phyloP scores from a whole-genome alignment of 2,113 vertebrate species.

The Corythaixoides concolor region DNA sequence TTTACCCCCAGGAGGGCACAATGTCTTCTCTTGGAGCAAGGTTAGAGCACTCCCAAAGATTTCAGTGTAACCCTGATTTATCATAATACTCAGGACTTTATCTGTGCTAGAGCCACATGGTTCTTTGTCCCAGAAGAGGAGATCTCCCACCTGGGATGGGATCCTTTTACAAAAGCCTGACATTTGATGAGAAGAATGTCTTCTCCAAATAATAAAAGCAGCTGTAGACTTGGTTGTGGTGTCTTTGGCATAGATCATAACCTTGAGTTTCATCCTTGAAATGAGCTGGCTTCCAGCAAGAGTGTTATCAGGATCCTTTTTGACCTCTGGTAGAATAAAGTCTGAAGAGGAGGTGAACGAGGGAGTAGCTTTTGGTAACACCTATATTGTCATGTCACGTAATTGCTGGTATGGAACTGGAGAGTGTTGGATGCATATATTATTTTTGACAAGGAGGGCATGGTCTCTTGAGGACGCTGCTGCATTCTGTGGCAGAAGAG shows the following conservation, averaged over 20 bases:
- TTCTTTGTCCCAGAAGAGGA: not conserved
- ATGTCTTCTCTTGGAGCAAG: not conserved
- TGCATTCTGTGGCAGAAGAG: not conserved
- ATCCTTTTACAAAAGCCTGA: not conserved
- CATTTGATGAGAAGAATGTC: not conserved
- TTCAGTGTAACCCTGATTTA: not conserved
- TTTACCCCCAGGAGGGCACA: not conserved
- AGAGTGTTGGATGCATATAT: not conserved
- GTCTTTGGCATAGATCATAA: not conserved
- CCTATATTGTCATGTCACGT: not conserved
- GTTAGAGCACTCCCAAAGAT: not conserved
- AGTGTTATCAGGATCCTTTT: not conserved
- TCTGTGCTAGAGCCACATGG: not conserved
- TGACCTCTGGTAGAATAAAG: not conserved
- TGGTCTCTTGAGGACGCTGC: not conserved
- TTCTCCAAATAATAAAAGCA: not conserved
- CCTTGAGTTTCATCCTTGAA: not conserved
- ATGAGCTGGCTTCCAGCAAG: not conserved
- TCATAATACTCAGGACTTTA: not conserved
- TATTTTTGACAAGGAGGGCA: not conserved
- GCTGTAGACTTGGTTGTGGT: not conserved
- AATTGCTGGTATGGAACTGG: not conserved
- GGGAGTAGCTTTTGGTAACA: not conserved
- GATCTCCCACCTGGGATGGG: not conserved
- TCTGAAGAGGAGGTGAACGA: not conserved